Conservation (phyloP, 2,113 vertebrate species). For the Sander vitreus region DNA sequence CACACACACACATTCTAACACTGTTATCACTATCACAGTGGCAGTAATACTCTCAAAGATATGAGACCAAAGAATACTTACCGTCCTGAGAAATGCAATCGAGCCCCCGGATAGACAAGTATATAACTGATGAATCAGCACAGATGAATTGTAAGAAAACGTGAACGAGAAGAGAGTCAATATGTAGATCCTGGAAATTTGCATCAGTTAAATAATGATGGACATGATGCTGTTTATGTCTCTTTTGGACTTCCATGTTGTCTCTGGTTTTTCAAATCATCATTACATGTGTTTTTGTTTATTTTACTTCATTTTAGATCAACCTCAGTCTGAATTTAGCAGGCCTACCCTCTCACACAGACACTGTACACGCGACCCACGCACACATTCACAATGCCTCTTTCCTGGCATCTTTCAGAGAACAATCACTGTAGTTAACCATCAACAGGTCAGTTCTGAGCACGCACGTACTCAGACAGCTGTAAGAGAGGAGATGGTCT, state of each 20-base stretch:
- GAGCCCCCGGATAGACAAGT: neutral
- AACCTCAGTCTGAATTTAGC: neutral
- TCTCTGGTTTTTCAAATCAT: neutral
- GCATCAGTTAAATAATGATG: neutral
- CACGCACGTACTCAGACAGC: constrained; percentile 22
- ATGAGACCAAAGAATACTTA: constrained; percentile 12
- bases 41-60: constrained; percentile 6
- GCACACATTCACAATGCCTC: neutral
- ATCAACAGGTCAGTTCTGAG: constrained; percentile 53
- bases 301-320: neutral
- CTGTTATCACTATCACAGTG: constrained; percentile 20
- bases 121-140: neutral
- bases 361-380: neutral
- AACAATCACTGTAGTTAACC: constrained; percentile 56
- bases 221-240: neutral
- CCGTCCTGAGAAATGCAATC: constrained; percentile 7
- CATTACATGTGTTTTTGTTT: neutral
- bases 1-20: constrained; percentile 4
- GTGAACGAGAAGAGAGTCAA: neutral
- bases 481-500: constrained; percentile 40
- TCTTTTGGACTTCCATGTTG: neutral
- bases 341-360: neutral
- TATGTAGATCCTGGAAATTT: neutral
- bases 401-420: neutral
- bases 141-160: neutral